Evolutionary conservation across 2,113 vertebrate species (phyloP).

Genomic region (Chloroceryle aenea): DNA sequence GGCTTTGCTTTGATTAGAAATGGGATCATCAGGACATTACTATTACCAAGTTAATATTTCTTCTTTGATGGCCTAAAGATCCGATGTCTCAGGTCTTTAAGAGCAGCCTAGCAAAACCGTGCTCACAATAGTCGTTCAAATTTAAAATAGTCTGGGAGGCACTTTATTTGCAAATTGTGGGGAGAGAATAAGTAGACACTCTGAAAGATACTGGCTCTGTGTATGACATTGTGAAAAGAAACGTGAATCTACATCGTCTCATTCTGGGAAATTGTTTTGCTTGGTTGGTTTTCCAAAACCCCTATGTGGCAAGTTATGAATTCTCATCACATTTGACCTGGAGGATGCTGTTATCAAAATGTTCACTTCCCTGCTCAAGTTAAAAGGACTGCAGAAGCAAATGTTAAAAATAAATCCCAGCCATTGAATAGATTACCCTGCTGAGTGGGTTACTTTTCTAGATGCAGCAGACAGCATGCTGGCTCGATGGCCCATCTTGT

Average conservation of each 20-base stretch:
- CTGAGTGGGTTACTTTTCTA: not conserved
- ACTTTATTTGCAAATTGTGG: constrained; percentile 35
- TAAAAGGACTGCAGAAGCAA: constrained; percentile 29
- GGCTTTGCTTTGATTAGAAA: not conserved
- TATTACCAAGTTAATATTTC: not conserved
- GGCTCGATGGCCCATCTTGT: constrained; percentile 7
- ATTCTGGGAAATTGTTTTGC: constrained; percentile 43
- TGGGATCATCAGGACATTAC: not conserved
- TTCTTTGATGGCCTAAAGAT: not conserved
- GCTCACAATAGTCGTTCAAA: not conserved
- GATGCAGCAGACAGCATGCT: not conserved
- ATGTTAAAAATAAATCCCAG: constrained; percentile 34
- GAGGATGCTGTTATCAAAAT: constrained; percentile 47
- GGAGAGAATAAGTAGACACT: not conserved
- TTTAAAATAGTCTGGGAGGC: not conserved
- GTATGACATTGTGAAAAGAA: not conserved
- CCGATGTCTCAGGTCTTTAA: not conserved
- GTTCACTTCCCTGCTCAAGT: constrained; percentile 39
- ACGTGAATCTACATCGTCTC: not conserved
- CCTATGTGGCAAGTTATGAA: constrained; percentile 4
- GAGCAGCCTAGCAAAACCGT: not conserved
- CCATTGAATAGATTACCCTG: constrained; percentile 18
- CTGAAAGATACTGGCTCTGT: not conserved
- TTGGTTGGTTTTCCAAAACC: constrained; percentile 31
- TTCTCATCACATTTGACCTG: constrained; percentile 62